A percentile compares a stretch with the other conserved stretches of the same genome.
phyloP scores from a whole-genome alignment of 2,888 invertebrate genomes.

The Kryphioiulus occultus region DNA sequence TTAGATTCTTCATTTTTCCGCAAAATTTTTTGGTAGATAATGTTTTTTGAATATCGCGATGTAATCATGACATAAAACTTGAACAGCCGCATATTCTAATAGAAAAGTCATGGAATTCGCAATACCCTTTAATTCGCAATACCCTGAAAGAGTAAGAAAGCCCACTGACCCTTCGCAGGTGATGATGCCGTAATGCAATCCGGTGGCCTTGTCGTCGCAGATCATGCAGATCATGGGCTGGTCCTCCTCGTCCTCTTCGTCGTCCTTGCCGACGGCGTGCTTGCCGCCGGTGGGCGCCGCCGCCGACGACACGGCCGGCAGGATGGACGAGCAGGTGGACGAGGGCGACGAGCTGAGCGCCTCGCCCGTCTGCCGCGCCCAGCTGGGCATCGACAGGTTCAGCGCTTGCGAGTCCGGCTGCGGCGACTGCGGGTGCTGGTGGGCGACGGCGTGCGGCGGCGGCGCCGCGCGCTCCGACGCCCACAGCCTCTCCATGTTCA shows the following conservation, averaged over 20 bases:
- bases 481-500: slow-evolving; percentile 93
- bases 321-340: slow-evolving; percentile 39
- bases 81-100: no score
- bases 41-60: no score
- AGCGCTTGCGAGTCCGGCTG: slow-evolving; percentile 56
- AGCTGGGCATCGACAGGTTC: slow-evolving; percentile 55
- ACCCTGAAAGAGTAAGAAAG: neutral
- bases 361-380: slow-evolving; percentile 64
- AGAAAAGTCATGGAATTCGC: no score
- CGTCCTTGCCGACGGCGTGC: slow-evolving; percentile 51
- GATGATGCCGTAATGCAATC: slow-evolving; percentile 97
- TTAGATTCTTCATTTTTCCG: no score
- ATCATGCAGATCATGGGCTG: slow-evolving; percentile 98
- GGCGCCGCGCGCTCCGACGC: slow-evolving; percentile 71
- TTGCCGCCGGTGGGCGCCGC: neutral
- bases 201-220: slow-evolving; percentile 97
- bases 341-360: slow-evolving; percentile 57
- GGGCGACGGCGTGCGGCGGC: slow-evolving; percentile 56
- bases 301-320: neutral
- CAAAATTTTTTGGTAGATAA: no score
- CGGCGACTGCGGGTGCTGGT: slow-evolving; percentile 62
- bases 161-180: slow-evolving; percentile 90
- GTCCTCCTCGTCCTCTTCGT: slow-evolving; percentile 75
- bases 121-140: no score
- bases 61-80: no score